A percentile compares a stretch with the other conserved stretches of the same genome.
phyloP scores from a whole-genome alignment of 2,113 vertebrate genomes.

The Mesitornis unicolor region DNA sequence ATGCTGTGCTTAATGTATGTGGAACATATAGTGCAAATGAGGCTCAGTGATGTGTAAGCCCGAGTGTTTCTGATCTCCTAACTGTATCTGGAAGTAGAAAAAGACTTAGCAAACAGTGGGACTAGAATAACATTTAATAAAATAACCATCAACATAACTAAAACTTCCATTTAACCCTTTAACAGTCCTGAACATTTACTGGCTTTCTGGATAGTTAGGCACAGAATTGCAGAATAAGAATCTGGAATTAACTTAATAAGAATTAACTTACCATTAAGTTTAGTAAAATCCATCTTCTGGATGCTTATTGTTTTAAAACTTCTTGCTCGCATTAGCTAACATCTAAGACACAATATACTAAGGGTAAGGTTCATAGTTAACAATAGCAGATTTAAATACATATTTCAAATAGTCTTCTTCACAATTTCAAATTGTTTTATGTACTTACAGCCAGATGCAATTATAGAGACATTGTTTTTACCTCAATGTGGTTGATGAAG shows the following conservation, averaged over 20 bases:
- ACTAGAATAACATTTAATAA: neutral
- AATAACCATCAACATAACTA: neutral
- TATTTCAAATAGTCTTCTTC: neutral
- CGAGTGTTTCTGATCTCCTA: neutral
- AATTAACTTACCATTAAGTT: neutral
- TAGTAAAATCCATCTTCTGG: neutral
- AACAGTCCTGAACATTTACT: neutral
- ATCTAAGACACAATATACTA: neutral
- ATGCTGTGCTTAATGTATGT: neutral
- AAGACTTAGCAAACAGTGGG: neutral
- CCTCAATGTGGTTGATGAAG: neutral
- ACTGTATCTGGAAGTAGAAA: neutral
- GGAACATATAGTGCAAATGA: neutral
- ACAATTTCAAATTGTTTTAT: neutral
- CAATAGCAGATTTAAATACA: neutral
- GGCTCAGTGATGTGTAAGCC: neutral
- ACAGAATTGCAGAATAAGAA: neutral
- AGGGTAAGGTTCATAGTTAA: neutral
- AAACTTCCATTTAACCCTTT: neutral
- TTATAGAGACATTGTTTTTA: neutral
- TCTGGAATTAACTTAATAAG: too few relatives aligned
- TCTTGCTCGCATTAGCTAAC: neutral
- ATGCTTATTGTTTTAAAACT: neutral
- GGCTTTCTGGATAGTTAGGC: neutral
- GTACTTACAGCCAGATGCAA: fast-evolving